Base-by-base conservation (phyloP, 2,113 vertebrate genomes). In the Myanophis thanlyinensis region DNA sequence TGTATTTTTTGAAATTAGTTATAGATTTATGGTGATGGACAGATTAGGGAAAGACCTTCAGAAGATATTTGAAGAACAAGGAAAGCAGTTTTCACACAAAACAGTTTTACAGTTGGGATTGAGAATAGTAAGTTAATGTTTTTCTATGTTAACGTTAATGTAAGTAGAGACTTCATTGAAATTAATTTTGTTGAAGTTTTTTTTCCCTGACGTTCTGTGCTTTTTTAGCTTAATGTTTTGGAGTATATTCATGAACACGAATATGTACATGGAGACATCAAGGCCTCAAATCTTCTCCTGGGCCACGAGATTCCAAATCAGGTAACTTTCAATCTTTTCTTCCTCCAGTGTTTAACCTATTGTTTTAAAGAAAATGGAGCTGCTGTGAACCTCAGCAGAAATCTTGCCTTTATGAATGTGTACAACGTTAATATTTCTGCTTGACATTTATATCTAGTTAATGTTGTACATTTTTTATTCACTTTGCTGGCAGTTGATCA, bases 11-110 rank as follows among this genome's bases (percentile, higher is more conserved):
- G 93, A 92, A 91, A 91, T 95, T 90, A 99, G 99, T 94, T 99
- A 99, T 46, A 98, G 99, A 91, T 99, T 99, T 97, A 99, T 99
- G 99, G 98, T 99, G 87, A 99, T 99, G 96, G 99, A 99, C 96
- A 96, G 99, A 93, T 98, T 99, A 92, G 99, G 98, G 94, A 98
- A 97, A 85, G 99, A 99, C 96, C 98, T 99, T 95, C 99, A 99
- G 98, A 99, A 99, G 96, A 98, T 98, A 93, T 99, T 98, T 96
- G 99, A 99, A 96, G 98, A 98, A 93, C 97, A 97, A 89, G 98
- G 97, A 92, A 98, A 96, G 92, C 97, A 53, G 9, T 99, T 99
- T 97, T 91, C 98, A 90, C 98, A 96, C 93, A 99, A 99, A 97
- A 98, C 99, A 92, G 99, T 99, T 30, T 98, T 99, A 91, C 98